phyloP scores from a whole-genome alignment of 2,797 vertebrate species.

The Macropus fuliginosus region DNA sequence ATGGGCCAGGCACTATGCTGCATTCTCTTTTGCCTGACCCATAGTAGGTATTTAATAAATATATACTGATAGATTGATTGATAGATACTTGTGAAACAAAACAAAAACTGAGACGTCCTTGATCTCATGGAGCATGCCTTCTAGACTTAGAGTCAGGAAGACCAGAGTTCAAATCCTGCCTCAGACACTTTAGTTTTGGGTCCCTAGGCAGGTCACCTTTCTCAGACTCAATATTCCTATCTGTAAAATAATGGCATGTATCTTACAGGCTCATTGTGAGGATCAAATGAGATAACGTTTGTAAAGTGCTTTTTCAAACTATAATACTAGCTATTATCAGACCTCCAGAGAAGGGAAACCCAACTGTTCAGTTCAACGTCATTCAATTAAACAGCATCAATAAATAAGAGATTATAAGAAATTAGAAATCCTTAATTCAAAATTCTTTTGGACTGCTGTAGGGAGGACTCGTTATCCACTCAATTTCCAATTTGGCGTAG shows the following conservation, averaged over 20 bases:
- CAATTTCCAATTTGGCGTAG: not conserved
- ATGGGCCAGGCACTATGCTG: too few relatives aligned
- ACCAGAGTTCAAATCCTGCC: not conserved
- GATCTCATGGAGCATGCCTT: too few relatives aligned
- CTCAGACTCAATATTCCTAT: not conserved
- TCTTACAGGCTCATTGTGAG: not conserved
- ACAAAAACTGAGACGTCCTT: too few relatives aligned
- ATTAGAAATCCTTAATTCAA: not conserved
- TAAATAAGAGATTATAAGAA: not conserved
- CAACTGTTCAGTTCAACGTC: not conserved
- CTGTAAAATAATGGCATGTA: not conserved
- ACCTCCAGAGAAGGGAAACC: not conserved
- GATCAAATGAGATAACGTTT: not conserved
- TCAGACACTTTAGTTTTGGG: not conserved
- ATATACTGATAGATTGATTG: too few relatives aligned
- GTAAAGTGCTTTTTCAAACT: not conserved
- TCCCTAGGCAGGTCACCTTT: not conserved
- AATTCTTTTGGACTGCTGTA: not conserved
- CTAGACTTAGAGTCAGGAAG: too few relatives aligned
- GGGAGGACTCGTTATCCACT: not conserved
- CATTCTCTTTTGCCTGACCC: too few relatives aligned
- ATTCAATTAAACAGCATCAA: not conserved
- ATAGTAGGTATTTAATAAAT: too few relatives aligned
- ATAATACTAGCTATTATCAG: not conserved
- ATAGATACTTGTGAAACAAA: too few relatives aligned